These are phyloP conservation scores for Spongilla lacustris DNA, from an alignment of 37 sponge, comb jelly and placozoan species.

Conservation along the genomic window DNA sequence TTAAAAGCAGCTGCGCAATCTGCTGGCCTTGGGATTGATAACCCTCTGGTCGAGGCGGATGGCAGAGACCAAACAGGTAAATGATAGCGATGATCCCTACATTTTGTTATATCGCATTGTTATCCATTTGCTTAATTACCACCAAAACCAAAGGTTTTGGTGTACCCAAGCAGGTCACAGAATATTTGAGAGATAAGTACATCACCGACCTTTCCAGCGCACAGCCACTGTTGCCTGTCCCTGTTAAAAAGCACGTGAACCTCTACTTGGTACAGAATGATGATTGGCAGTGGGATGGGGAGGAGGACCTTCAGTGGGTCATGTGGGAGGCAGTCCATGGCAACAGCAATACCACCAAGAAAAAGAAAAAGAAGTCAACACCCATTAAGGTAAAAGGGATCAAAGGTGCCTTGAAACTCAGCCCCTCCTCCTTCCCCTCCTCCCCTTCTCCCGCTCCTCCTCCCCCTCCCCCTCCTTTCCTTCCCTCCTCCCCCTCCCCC, in stretches of 20 bases:
- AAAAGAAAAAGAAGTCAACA: neutral
- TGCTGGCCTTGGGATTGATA: no score
- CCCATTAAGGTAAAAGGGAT: neutral
- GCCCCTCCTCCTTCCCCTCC: no score
- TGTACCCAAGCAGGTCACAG: neutral
- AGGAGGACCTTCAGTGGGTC: neutral
- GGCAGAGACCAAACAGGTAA: no score
- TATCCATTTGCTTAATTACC: no score
- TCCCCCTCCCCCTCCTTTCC: neutral
- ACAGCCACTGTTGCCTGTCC: neutral
- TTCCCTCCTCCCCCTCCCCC: neutral
- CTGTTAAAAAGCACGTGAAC: neutral
- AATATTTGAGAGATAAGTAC: neutral
- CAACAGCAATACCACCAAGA: neutral
- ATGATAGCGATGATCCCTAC: no score
- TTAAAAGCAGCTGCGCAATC: neutral
- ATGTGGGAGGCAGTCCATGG: neutral
- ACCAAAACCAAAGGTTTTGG: neutral
- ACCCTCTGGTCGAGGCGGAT: no score
- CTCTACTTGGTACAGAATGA: neutral
- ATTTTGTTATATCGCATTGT: no score
- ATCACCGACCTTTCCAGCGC: neutral
- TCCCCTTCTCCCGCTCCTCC: neutral
- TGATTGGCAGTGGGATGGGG: neutral
- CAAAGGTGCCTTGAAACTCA: neutral